Evolutionary conservation across 2,888 invertebrate species (phyloP).

Genomic region (Arrhopalites spinosus): DNA sequence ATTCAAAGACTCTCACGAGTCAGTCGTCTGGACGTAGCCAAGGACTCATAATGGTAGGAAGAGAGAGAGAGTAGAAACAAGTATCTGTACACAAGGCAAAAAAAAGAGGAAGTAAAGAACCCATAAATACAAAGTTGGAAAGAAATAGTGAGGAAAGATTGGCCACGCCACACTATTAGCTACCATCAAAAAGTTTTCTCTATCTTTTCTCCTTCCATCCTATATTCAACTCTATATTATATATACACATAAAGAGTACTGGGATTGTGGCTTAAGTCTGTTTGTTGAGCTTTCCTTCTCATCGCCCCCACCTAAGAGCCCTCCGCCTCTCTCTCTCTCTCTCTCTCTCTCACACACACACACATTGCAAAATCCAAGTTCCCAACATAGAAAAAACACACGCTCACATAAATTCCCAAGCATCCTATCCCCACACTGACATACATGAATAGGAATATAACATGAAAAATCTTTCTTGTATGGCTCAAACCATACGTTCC

Average conservation of each 20-base stretch:
- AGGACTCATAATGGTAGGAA: neutral
- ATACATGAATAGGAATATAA: too few relatives aligned
- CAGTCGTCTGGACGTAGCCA: neutral
- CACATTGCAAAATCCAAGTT: neutral
- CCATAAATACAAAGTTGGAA: slow-evolving; percentile 15
- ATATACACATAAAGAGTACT: neutral
- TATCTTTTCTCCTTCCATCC: neutral
- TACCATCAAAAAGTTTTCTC: slow-evolving; percentile 14
- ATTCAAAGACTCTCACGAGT: too few relatives aligned
- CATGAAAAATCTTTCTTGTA: too few relatives aligned
- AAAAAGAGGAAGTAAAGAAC: neutral
- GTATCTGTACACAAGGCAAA: too few relatives aligned
- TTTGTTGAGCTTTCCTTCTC: slow-evolving; percentile 1
- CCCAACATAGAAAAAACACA: neutral
- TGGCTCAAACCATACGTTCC: too few relatives aligned
- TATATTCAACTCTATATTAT: neutral
- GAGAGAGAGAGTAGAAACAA: neutral
- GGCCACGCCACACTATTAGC: slow-evolving; percentile 23
- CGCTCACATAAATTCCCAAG: neutral
- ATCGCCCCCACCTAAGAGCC: slow-evolving; percentile 12
- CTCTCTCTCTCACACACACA: neutral
- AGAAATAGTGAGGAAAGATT: slow-evolving; percentile 16
- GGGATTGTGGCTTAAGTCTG: slow-evolving; percentile 14
- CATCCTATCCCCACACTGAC: neutral
- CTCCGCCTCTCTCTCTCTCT: neutral